Evolutionary conservation across 2,797 vertebrate species (phyloP).

Genomic region (Pampus argenteus): DNA sequence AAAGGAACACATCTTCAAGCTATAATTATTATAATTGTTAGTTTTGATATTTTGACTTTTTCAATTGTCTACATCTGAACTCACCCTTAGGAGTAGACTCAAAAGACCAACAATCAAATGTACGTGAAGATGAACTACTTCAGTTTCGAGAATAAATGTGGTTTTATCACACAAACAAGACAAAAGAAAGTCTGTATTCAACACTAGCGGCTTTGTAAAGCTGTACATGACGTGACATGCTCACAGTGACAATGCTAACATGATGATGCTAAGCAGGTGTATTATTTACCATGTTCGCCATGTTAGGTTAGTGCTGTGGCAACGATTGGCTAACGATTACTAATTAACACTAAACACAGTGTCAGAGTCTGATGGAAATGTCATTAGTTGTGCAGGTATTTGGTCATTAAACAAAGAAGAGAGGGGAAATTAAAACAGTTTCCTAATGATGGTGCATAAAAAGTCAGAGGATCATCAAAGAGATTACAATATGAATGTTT

Average conservation of each 20-base stretch:
- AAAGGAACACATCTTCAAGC: neutral
- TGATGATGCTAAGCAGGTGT: too few relatives aligned
- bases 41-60: neutral
- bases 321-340: too few relatives aligned
- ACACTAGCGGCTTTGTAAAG: too few relatives aligned
- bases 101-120: neutral
- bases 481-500: neutral
- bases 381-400: neutral
- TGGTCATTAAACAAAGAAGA: neutral
- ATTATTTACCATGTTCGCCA: too few relatives aligned
- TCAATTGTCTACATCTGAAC: neutral
- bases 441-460: neutral
- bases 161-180: neutral
- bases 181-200: too few relatives aligned
- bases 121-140: conserved; percentile 3
- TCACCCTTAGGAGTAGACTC: neutral
- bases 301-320: too few relatives aligned
- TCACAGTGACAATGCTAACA: too few relatives aligned
- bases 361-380: neutral
- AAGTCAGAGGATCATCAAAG: neutral
- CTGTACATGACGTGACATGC: too few relatives aligned
- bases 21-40: neutral
- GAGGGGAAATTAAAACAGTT: neutral
- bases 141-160: conserved; percentile 3
- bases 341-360: too few relatives aligned